phyloP scores from a whole-genome alignment of 2,113 vertebrate species.

The Colius striatus region DNA sequence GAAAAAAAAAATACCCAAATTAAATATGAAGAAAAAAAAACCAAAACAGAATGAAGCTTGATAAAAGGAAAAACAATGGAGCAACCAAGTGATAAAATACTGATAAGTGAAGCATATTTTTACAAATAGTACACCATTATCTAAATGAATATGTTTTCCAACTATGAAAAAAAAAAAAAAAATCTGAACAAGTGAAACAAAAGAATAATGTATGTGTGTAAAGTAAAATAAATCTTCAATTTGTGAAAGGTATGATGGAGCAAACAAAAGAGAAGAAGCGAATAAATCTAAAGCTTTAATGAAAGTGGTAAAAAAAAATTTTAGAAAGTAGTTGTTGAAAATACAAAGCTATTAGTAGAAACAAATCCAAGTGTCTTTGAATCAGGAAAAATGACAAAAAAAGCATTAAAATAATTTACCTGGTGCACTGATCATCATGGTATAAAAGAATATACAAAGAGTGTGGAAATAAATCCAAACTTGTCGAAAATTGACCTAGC shows the following conservation, averaged over 20 bases:
- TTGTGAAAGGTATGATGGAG: not conserved
- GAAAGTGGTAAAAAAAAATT: not conserved
- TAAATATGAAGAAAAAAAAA: not conserved
- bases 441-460: not conserved
- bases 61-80: not conserved
- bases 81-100: not conserved
- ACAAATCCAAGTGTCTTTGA: not conserved
- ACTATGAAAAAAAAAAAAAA: not conserved
- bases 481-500: not conserved
- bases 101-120: not conserved
- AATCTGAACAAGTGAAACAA: not conserved
- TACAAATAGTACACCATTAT: not conserved
- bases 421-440: not conserved
- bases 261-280: not conserved
- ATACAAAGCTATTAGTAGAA: not conserved
- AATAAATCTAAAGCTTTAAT: not conserved
- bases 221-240: not conserved
- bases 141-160: not conserved
- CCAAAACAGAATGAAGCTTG: not conserved
- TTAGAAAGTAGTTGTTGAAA: not conserved
- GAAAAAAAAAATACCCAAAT: not conserved
- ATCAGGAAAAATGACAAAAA: not conserved
- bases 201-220: not conserved
- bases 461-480: not conserved
- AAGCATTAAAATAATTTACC: not conserved